Percentiles rank a stretch among this genome's conserved stretches.
Evolutionary conservation across 2,797 vertebrate species (phyloP).

Genomic region (Meda fulgida): DNA sequence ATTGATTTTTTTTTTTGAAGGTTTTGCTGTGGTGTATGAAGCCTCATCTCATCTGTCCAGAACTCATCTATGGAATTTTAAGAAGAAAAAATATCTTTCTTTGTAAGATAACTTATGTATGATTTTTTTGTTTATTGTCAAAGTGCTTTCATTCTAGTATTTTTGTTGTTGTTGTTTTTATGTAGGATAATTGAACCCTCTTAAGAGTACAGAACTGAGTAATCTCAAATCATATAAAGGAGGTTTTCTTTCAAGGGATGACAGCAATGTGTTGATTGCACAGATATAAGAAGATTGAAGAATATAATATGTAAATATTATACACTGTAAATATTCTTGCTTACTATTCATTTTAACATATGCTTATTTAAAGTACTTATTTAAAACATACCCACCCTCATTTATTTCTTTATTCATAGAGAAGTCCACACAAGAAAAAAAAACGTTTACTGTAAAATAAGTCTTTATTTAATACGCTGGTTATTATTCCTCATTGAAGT

Average conservation of each 20-base stretch:
- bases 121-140: not conserved
- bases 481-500: conserved; percentile 59
- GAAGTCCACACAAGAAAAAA: not conserved
- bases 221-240: not conserved
- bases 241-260: not conserved
- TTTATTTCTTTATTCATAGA: conserved; percentile 1
- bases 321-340: not conserved
- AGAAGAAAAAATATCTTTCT: not conserved
- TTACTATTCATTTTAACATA: not conserved
- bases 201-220: not conserved
- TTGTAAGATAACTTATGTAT: not conserved
- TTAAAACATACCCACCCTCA: not conserved
- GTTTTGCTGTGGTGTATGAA: conserved; percentile 47
- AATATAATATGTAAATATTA: too few species aligned
- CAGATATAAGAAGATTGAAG: not conserved
- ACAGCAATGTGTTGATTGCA: not conserved
- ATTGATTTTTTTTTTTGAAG: not conserved
- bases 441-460: conserved; percentile 74
- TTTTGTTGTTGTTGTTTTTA: not conserved
- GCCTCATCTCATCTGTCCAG: not conserved
- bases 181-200: not conserved
- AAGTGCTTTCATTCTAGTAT: not conserved
- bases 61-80: not conserved
- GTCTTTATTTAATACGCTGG: conserved; percentile 74
- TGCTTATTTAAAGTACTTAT: not conserved